These are phyloP conservation scores for Sinodicranocentrus sp. DNA, from an alignment of 2,888 invertebrate genomes.

Conservation along the genomic window DNA sequence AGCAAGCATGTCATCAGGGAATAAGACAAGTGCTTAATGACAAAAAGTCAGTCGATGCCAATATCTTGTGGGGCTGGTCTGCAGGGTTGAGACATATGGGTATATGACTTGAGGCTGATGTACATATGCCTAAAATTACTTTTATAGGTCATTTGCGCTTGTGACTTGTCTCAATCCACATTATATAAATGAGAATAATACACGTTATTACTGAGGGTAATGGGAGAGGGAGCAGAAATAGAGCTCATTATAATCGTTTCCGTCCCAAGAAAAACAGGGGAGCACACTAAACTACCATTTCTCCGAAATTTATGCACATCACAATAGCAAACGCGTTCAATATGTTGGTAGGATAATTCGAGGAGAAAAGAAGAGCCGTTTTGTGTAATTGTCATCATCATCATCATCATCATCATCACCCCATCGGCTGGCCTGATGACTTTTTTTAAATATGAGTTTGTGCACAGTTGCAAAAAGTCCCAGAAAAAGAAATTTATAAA, in stretches of 20 bases:
- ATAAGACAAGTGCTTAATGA: constrained; percentile 43
- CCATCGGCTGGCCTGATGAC: constrained; percentile 14
- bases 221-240: constrained; percentile 12
- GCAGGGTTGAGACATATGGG: not conserved
- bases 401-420: constrained; percentile 27
- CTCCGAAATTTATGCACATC: not conserved
- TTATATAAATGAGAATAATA: constrained; percentile 23
- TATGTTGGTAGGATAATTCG: constrained; percentile 29
- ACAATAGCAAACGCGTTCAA: not conserved
- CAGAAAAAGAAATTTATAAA: no score
- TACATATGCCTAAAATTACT: constrained; percentile 6
- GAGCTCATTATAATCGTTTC: constrained; percentile 38
- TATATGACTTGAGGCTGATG: not conserved
- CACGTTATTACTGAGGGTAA: constrained; percentile 34
- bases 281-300: not conserved
- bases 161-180: constrained; percentile 7
- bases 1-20: constrained; percentile 35
- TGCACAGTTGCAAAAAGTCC: not conserved
- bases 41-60: constrained; percentile 45
- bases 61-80: not conserved
- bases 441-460: not conserved
- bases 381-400: constrained; percentile 50
- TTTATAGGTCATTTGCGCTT: constrained; percentile 21
- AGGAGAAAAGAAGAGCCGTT: constrained; percentile 32
- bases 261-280: constrained; percentile 26